Percentiles rank a stretch among this genome's conserved stretches.
Conservation (phyloP, 1,140 invertebrate species). For the Potamilus streckersoni region DNA sequence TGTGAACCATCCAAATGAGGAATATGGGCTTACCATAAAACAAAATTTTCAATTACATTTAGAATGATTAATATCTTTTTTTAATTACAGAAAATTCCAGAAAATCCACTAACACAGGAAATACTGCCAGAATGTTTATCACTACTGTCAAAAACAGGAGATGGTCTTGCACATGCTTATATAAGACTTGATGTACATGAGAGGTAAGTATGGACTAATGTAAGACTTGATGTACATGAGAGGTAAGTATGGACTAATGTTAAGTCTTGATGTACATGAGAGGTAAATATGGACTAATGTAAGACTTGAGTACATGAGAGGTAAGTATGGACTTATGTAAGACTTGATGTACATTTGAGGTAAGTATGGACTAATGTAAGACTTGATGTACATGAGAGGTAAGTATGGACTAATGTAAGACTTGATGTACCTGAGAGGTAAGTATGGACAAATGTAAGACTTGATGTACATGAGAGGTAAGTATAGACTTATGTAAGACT, state of each 20-base stretch:
- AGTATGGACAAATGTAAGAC: conserved; percentile 40
- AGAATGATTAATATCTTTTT: conserved; percentile 9
- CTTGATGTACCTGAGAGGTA: conserved; percentile 66
- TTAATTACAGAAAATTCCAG: conserved; percentile 57
- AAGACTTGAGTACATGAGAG: conserved; percentile 64
- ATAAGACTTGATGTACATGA: conserved; percentile 65
- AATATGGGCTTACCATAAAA: not conserved
- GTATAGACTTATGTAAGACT: not conserved
- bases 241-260: conserved; percentile 53
- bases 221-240: conserved; percentile 64
- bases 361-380: conserved; percentile 53
- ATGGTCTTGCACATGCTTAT: conserved; percentile 67
- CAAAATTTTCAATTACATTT: not conserved
- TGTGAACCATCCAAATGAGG: too few relatives aligned
- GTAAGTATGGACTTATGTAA: conserved; percentile 32
- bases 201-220: conserved; percentile 57
- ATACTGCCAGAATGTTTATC: conserved; percentile 63
- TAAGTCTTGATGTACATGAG: conserved; percentile 63
- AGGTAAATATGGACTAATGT: conserved; percentile 52
- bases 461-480: conserved; percentile 66
- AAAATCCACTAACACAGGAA: conserved; percentile 62
- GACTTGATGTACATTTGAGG: not conserved
- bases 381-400: conserved; percentile 66
- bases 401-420: conserved; percentile 41
- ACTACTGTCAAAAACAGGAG: conserved; percentile 66